phyloP scores from a whole-genome alignment of 2,113 vertebrate species.

The Tachycineta bicolor region DNA sequence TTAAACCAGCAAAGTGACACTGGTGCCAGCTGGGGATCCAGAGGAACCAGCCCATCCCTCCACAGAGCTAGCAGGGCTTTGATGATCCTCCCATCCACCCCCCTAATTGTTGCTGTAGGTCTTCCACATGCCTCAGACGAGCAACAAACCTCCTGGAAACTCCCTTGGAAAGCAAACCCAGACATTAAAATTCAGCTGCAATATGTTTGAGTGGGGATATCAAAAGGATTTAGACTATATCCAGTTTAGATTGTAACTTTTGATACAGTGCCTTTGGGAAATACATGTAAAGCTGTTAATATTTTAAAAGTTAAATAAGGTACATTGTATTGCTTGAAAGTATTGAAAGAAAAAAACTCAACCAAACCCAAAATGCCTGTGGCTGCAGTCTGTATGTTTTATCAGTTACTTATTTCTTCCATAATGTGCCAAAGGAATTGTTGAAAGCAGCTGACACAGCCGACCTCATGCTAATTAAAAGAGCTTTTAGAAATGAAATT shows the following conservation, averaged over 20 bases:
- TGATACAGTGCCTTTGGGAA: background rate
- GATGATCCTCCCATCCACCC: background rate
- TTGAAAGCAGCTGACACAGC: background rate
- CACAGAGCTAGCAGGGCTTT: background rate
- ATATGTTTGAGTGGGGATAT: background rate
- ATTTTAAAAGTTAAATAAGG: slow-evolving; percentile 15
- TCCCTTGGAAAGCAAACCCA: background rate
- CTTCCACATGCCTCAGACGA: background rate
- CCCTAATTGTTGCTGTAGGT: background rate
- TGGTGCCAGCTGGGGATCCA: background rate
- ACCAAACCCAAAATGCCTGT: background rate
- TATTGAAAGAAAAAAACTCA: background rate
- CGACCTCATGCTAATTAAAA: background rate
- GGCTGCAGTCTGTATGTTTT: background rate
- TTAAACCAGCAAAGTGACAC: background rate
- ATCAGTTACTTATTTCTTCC: background rate
- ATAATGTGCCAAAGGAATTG: background rate
- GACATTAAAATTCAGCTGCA: background rate
- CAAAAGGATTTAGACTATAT: background rate
- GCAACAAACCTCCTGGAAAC: background rate
- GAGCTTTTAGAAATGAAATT: background rate
- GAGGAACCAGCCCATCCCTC: background rate
- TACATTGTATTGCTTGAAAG: background rate
- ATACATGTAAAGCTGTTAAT: background rate
- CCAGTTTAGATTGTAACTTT: background rate